Evolutionary conservation across 2,113 vertebrate species (phyloP), one percentile per base, ranked within the genome.

Genomic region (Apodemus sylvaticus): DNA sequence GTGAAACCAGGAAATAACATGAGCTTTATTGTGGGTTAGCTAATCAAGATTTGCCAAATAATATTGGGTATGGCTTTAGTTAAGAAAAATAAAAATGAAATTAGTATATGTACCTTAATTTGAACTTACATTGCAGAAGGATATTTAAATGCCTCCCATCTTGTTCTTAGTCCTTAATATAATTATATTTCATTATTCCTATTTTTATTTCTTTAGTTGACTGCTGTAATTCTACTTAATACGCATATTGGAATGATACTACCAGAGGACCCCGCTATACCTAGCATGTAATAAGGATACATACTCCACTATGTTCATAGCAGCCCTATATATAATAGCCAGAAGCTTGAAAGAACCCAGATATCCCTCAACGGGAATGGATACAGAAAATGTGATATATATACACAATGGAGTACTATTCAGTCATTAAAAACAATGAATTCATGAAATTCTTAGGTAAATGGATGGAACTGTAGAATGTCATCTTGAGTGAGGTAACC

Each of bases 141-240:
- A 92, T 20, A 93, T 29, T 90, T 83, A 94, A 8, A 87, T 83
- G 36, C 48, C 10, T 90, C 36, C 4, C 79, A 39, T 3, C 36
- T 91, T 82, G 73, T 86, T 90, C 48, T 89, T 71, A 91, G 16
- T 79, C 16, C 22, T 24, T 70, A 70, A 45, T 91, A 26, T 77
- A 60, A 93, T 77, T 64, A 78, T 48, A 68, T 73, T 73, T 60
- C n/a, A 62, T 82, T 20, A 88, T 81, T 87, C 51, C 58, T 95
- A 85, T 87, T 94, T 62, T 93, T 77, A 74, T 89, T 96, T 96
- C 31, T 86, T 77, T 73, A 93, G 42, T 12, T 91, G 42, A 53
- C 60, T 51, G 78, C n/a, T 88, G 45, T 7, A 87, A 91, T 88
- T 93, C 60, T 86, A 79, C 91, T 74, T 76, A 87, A 87, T 31